Evolutionary conservation across 1,140 invertebrate genomes (phyloP).

Genomic region (Zaprionus vittiger): DNA sequence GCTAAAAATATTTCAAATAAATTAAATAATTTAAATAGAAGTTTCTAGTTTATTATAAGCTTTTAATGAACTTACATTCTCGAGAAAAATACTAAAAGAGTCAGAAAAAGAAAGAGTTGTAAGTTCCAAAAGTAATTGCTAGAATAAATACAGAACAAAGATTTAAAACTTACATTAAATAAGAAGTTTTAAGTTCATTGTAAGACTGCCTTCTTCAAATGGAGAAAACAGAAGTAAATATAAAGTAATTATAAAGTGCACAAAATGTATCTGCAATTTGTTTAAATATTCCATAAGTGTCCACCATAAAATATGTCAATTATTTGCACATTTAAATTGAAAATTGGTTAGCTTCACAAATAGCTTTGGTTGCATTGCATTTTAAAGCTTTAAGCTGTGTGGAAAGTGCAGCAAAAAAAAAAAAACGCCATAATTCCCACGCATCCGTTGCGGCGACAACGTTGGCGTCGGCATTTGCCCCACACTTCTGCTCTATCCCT

Average conservation of each 20-base stretch:
- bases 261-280: background rate
- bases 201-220: too few relatives aligned
- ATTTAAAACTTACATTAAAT: too few relatives aligned
- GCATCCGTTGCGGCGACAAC: conserved; percentile 48
- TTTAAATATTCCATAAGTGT: background rate
- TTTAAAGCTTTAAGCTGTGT: conserved; percentile 26
- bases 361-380: background rate
- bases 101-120: too few relatives aligned
- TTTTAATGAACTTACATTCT: background rate
- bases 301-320: background rate
- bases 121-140: too few relatives aligned
- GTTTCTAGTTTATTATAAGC: background rate
- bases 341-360: conserved; percentile 1
- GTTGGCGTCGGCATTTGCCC: conserved; percentile 20
- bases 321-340: background rate
- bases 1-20: background rate
- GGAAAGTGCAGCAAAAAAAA: conserved; percentile 7
- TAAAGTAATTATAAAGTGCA: background rate
- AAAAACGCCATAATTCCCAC: conserved; percentile 51
- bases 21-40: too few relatives aligned
- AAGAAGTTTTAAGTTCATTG: too few relatives aligned
- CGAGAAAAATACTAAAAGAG: too few relatives aligned
- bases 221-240: background rate
- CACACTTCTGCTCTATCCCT: background rate
- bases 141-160: too few relatives aligned